These are phyloP conservation scores for Drosophila nr. medialis DNA, from an alignment of 2,888 invertebrate genomes.

Conservation along the genomic window DNA sequence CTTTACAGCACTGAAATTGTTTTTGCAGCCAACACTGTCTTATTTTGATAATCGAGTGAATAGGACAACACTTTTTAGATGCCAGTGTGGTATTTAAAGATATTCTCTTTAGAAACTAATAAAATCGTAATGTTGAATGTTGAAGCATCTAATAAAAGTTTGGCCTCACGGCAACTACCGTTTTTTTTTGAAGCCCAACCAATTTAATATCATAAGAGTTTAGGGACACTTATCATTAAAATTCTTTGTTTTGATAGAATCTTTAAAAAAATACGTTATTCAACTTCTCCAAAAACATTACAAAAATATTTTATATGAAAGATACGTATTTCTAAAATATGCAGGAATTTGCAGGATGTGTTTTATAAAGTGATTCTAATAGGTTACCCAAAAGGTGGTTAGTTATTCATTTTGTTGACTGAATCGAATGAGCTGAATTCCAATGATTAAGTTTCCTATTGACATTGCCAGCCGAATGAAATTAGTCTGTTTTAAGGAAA, in stretches of 20 bases:
- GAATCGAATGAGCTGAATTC: background rate
- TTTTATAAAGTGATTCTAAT: background rate
- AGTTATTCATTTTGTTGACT: background rate
- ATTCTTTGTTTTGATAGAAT: background rate
- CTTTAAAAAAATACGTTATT: too few relatives aligned
- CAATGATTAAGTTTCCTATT: background rate
- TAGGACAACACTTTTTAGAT: constrained; percentile 12
- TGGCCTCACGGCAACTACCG: background rate
- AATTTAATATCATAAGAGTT: background rate
- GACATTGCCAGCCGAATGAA: constrained; percentile 11
- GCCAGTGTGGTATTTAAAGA: background rate
- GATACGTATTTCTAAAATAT: background rate
- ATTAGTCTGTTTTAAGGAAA: constrained; percentile 16
- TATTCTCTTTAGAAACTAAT: background rate
- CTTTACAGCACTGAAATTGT: constrained; percentile 4
- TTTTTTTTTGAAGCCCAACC: background rate
- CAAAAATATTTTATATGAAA: background rate
- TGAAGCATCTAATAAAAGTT: background rate
- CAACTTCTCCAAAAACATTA: background rate
- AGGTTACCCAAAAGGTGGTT: background rate
- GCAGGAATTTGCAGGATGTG: background rate
- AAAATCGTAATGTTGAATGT: background rate
- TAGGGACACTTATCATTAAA: background rate
- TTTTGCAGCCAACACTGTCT: constrained; percentile 1
- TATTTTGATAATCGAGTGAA: background rate